phyloP scores from a whole-genome alignment of 2,113 vertebrate genomes.

The Dicentrarchus labrax region DNA sequence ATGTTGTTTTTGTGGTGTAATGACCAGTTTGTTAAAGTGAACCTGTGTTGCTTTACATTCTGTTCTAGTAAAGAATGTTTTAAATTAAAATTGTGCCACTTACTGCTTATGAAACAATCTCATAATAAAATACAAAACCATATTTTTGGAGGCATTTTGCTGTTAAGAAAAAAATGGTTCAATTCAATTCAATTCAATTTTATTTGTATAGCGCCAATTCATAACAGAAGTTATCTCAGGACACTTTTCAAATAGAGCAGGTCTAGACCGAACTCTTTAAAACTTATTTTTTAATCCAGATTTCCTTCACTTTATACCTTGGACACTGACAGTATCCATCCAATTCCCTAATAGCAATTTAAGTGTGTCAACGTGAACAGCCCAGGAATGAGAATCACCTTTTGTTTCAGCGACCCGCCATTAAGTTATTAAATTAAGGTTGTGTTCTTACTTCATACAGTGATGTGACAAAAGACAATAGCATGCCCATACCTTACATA shows the following conservation, averaged over 20 bases:
- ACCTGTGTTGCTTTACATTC: background rate
- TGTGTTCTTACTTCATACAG: background rate
- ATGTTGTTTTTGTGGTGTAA: conserved; percentile 1
- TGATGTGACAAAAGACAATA: background rate
- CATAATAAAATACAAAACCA: background rate
- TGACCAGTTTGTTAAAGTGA: background rate
- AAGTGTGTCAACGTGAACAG: background rate
- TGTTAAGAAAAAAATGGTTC: background rate
- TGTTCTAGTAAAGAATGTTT: background rate
- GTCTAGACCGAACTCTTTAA: too few relatives aligned
- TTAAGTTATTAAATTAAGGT: background rate
- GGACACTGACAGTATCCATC: background rate
- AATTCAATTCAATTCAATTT: background rate
- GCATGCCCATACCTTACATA: too few relatives aligned
- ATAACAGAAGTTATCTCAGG: too few relatives aligned
- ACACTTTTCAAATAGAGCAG: too few relatives aligned
- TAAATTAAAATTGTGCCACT: background rate
- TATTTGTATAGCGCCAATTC: too few relatives aligned
- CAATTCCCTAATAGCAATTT: background rate
- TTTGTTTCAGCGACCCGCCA: background rate
- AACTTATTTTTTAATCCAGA: background rate
- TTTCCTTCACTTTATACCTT: background rate
- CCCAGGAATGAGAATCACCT: background rate
- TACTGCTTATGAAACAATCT: background rate
- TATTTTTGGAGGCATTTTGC: background rate